Conservation (phyloP, 2,888 invertebrate genomes). For the Hoplodrina blanda region DNA sequence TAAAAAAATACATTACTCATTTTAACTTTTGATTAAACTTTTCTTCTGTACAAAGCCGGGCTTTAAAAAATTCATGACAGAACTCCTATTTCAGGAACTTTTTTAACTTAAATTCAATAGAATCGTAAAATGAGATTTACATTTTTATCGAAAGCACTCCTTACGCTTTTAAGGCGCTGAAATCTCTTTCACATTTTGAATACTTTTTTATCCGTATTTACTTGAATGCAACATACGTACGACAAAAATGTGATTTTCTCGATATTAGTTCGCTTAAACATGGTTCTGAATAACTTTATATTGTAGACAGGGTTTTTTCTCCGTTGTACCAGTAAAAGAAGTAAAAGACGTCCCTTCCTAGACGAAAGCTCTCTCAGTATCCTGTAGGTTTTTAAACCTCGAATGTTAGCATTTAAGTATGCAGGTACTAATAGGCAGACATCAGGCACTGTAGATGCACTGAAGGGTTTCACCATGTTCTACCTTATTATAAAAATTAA, state of each 20-base stretch:
- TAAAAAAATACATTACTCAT: constrained; percentile 1
- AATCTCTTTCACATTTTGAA: constrained; percentile 27
- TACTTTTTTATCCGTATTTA: constrained; percentile 38
- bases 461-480: no score
- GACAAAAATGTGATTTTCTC: constrained; percentile 17
- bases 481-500: no score
- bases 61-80: constrained; percentile 37
- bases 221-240: neutral
- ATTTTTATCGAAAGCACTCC: constrained; percentile 55
- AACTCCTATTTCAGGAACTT: constrained; percentile 43
- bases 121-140: constrained; percentile 59
- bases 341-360: no score
- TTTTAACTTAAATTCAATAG: constrained; percentile 55
- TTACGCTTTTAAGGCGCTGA: constrained; percentile 31
- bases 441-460: no score
- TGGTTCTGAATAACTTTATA: neutral
- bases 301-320: neutral
- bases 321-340: no score
- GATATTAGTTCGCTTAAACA: neutral
- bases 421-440: no score
- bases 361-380: no score
- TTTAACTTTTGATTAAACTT: constrained; percentile 18
- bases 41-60: constrained; percentile 12
- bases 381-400: no score
- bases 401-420: no score